Evolutionary conservation across 2,888 invertebrate genomes (phyloP).

Genomic region (Congeria kusceri): DNA sequence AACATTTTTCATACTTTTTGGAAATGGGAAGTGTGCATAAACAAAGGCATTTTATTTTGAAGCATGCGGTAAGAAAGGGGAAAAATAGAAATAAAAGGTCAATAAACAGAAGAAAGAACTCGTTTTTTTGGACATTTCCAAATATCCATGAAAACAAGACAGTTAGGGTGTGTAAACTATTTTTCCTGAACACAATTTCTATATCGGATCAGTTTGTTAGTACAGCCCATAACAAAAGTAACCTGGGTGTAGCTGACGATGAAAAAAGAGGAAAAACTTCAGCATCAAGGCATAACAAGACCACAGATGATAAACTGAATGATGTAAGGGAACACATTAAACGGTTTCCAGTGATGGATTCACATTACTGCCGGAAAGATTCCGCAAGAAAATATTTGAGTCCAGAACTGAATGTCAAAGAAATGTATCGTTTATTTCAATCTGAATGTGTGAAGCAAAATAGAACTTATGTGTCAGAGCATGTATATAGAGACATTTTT

Average conservation of each 20-base stretch:
- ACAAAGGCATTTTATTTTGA: too few species aligned
- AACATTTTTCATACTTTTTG: too few species aligned
- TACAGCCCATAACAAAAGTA: too few species aligned
- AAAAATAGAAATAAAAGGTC: too few species aligned
- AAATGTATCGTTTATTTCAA: conserved; percentile 61
- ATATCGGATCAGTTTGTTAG: too few species aligned
- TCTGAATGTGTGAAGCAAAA: conserved; percentile 35
- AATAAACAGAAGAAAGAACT: too few species aligned
- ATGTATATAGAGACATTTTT: conserved; percentile 49
- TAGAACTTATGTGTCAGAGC: conserved; percentile 14
- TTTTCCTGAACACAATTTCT: too few species aligned
- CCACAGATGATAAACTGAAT: conserved; percentile 20
- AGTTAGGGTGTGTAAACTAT: too few species aligned
- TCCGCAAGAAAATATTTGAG: conserved; percentile 37
- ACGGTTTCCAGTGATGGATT: conserved; percentile 48
- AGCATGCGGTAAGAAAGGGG: too few species aligned
- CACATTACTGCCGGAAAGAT: conserved; percentile 55
- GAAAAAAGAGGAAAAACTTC: conserved; percentile 12
- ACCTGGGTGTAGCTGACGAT: not conserved
- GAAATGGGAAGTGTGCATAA: too few species aligned
- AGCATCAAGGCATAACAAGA: conserved; percentile 28
- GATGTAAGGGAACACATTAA: conserved; percentile 32
- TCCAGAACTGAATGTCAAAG: conserved; percentile 44
- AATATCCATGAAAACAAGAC: too few species aligned
- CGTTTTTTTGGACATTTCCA: too few species aligned